These are phyloP conservation scores for Grantiella picta DNA, from an alignment of 2,113 vertebrate genomes.

Conservation along the genomic window DNA sequence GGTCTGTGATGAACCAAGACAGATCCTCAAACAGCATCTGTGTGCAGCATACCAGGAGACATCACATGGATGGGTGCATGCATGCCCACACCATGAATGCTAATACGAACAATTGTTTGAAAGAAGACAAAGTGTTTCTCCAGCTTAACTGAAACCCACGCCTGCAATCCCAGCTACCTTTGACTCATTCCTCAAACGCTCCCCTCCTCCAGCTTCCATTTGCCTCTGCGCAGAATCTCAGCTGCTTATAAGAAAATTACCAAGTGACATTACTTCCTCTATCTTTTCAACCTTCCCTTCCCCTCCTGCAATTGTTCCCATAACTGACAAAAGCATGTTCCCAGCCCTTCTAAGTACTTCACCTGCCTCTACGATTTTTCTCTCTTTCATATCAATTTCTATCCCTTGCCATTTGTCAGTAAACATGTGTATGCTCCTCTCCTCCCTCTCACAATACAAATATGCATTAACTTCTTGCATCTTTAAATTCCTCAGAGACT, in stretches of 20 bases:
- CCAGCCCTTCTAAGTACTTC: background rate
- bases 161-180: slow-evolving; percentile 59
- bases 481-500: background rate
- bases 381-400: background rate
- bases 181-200: slow-evolving; percentile 49
- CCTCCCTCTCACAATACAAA: background rate
- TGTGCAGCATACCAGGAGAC: slow-evolving; percentile 4
- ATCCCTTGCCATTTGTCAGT: background rate
- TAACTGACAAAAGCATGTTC: background rate
- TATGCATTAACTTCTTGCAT: background rate
- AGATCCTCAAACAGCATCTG: background rate
- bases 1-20: background rate
- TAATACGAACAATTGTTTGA: slow-evolving; percentile 45
- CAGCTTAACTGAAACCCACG: slow-evolving; percentile 57
- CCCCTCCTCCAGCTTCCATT: slow-evolving; percentile 39
- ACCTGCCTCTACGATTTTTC: background rate
- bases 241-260: background rate
- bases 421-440: background rate
- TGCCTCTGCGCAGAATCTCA: background rate
- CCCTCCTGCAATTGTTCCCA: background rate
- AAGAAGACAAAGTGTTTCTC: slow-evolving; percentile 47
- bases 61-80: slow-evolving; percentile 22
- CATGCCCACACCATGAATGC: slow-evolving; percentile 37
- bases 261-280: slow-evolving; percentile 3
- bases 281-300: background rate